Percentiles rank a stretch among this genome's conserved stretches.
phyloP scores from a whole-genome alignment of 2,888 invertebrate genomes.

The Oxyscelio sp. region DNA sequence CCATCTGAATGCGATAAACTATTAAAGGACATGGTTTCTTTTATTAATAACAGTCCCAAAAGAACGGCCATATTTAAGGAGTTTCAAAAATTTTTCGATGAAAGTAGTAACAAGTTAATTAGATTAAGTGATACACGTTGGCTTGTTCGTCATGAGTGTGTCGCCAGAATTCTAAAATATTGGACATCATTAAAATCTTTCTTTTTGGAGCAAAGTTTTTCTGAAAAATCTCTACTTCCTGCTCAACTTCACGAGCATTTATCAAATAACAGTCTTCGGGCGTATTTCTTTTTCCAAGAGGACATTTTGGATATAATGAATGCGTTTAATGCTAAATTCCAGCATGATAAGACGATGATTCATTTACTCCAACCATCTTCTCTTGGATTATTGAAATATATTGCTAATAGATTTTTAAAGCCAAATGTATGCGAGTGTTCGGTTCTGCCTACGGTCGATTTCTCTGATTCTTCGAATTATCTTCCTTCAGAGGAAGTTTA shows the following conservation, averaged over 20 bases:
- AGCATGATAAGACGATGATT: too few relatives aligned
- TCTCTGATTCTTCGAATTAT: conserved; percentile 14
- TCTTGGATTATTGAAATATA: conserved; percentile 7
- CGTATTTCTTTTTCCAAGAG: conserved; percentile 26
- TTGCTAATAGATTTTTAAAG: conserved; percentile 4
- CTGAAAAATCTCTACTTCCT: neutral
- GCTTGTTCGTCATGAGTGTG: conserved; percentile 21
- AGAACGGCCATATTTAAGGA: conserved; percentile 9
- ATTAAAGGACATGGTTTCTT: neutral
- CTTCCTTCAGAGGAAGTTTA: conserved; percentile 5
- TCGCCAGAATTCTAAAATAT: neutral
- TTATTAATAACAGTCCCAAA: conserved; percentile 13
- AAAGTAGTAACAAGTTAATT: neutral
- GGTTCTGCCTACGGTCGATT: neutral
- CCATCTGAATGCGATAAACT: conserved; percentile 1
- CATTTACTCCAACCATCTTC: too few relatives aligned
- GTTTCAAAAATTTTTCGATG: neutral
- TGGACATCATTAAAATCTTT: conserved; percentile 4
- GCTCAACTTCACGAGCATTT: conserved; percentile 1
- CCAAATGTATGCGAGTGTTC: neutral
- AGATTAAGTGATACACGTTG: conserved; percentile 9
- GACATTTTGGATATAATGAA: conserved; percentile 16
- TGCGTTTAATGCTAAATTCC: neutral
- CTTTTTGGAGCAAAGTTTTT: conserved; percentile 2
- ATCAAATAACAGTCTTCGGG: neutral